Percentiles rank a stretch among this genome's conserved stretches.
These are phyloP conservation scores for Bovichtus variegatus DNA, from an alignment of 2,797 vertebrate species.

Conservation along the genomic window DNA sequence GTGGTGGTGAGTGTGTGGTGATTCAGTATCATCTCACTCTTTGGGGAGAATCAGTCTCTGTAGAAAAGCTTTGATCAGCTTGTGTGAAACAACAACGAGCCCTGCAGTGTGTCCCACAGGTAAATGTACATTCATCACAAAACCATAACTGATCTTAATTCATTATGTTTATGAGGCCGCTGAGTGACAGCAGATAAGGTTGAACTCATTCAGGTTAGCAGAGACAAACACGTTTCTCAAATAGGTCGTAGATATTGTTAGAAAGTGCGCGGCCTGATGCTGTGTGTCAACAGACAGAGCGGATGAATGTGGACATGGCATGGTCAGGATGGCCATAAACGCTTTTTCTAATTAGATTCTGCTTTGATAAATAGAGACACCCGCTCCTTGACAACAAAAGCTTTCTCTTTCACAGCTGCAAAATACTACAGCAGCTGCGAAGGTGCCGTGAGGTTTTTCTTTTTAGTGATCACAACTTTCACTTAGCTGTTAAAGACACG, in stretches of 20 bases:
- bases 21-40: constrained; percentile 4
- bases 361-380: constrained; percentile 74
- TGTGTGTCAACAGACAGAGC: constrained; percentile 52
- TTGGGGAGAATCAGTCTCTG: background rate
- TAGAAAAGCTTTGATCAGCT: constrained; percentile 2
- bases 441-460: background rate
- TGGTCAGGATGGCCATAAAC: constrained; percentile 64
- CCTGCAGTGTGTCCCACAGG: background rate
- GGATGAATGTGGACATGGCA: constrained; percentile 69
- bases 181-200: constrained; percentile 43
- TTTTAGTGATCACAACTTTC: background rate
- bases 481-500: background rate
- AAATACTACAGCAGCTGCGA: constrained; percentile 14
- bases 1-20: too few relatives aligned
- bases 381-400: constrained; percentile 65
- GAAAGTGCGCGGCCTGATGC: constrained; percentile 15
- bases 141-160: constrained; percentile 23
- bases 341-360: constrained; percentile 77
- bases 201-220: constrained; percentile 26
- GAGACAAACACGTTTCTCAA: constrained; percentile 22
- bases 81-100: background rate
- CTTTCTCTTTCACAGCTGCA: constrained; percentile 17
- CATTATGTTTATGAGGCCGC: constrained; percentile 32
- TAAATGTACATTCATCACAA: constrained; percentile 22
- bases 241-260: constrained; percentile 31